A percentile compares a stretch with the other conserved stretches of the same genome.
phyloP scores from a whole-genome alignment of 2,113 vertebrate genomes.

The Epinephelus cyanopodus region DNA sequence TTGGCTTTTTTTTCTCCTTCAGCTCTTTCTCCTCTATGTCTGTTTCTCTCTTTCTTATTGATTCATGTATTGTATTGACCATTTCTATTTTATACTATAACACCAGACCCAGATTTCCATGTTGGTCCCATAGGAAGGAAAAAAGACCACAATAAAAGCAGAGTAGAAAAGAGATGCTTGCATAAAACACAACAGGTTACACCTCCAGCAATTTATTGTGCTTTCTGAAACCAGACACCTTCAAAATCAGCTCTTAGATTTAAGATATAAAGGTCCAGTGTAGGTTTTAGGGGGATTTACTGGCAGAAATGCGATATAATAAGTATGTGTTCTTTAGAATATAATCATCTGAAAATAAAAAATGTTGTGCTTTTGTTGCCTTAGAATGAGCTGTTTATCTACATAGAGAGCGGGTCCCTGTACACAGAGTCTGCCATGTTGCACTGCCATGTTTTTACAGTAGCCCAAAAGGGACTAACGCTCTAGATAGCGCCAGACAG shows the following conservation, averaged over 20 bases:
- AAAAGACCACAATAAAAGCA: not conserved
- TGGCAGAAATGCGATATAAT: no score
- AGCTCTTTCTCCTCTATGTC: not conserved
- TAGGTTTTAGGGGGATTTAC: no score
- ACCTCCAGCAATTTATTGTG: not conserved
- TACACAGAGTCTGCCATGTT: no score
- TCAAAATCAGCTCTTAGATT: constrained; percentile 5
- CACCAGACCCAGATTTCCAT: constrained; percentile 8
- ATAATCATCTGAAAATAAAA: no score
- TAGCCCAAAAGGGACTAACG: no score
- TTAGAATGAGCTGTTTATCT: no score
- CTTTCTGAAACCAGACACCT: not conserved
- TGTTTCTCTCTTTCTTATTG: constrained; percentile 5
- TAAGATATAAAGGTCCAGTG: not conserved
- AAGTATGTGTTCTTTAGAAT: no score
- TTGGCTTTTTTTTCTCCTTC: constrained; percentile 1
- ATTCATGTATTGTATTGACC: constrained; percentile 22
- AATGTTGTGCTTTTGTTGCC: no score
- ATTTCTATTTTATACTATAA: not conserved
- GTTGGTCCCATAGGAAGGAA: not conserved
- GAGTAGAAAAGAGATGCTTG: no score
- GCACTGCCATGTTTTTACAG: no score
- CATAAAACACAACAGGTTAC: not conserved
- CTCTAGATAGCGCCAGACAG: no score
- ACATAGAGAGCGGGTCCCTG: no score